Evolutionary conservation across 2,113 vertebrate species (phyloP).

Genomic region (Spea bombifrons): DNA sequence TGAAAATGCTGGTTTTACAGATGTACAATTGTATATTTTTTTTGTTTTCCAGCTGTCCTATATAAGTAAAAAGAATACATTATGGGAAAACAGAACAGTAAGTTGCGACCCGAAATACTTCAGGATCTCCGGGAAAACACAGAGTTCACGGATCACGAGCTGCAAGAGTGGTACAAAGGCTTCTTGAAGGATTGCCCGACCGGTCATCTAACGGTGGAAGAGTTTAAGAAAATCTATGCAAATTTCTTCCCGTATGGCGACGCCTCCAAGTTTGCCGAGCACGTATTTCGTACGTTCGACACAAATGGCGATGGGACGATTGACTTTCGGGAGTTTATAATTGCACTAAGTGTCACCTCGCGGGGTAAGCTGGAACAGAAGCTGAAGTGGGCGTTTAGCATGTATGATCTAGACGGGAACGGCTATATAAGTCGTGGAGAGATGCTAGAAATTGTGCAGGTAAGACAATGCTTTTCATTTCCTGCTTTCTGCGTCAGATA

Average conservation of each 20-base stretch:
- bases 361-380: constrained; percentile 78
- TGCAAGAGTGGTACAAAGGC: constrained; percentile 88
- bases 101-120: constrained; percentile 80
- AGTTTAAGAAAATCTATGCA: constrained; percentile 86
- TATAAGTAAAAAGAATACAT: constrained; percentile 14
- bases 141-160: constrained; percentile 83
- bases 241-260: constrained; percentile 83
- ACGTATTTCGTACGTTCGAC: constrained; percentile 80
- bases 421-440: constrained; percentile 79
- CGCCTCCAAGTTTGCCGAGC: constrained; percentile 77
- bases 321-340: constrained; percentile 82
- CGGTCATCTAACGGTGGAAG: constrained; percentile 80
- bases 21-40: background rate
- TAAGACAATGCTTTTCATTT: constrained; percentile 48
- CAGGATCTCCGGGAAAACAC: constrained; percentile 85
- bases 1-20: no score
- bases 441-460: constrained; percentile 83
- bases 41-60: constrained; percentile 53
- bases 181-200: constrained; percentile 87
- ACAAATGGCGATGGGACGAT: constrained; percentile 77
- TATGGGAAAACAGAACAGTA: constrained; percentile 89
- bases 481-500: background rate
- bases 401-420: constrained; percentile 80
- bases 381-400: constrained; percentile 79
- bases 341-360: constrained; percentile 76